Evolutionary conservation across 2,113 vertebrate species (phyloP), one percentile per base, ranked within the genome.

Genomic region (Clarias batrachus): DNA sequence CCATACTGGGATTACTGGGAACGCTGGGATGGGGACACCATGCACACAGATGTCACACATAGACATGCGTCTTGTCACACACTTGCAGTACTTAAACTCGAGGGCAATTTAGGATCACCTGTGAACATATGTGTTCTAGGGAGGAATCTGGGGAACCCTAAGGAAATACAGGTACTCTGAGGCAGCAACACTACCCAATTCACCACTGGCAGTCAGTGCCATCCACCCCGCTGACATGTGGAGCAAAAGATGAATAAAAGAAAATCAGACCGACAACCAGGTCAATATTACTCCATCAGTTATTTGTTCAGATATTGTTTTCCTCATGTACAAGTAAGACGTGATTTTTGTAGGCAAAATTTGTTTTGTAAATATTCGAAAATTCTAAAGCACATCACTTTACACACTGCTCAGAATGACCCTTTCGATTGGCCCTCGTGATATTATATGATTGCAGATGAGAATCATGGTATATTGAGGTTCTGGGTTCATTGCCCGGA

Each of bases 401-500:
- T 59, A 59, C 30, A 37, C 13, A 37, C 37, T 23, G 78, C 30
- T 59, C 30, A 25, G 78, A 81, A 81, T 41, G 78, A 10, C 57
- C 33, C 21, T 25, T 81, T 7, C 62, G 78, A 81, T 62, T 62
- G 62, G 63, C 21, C 9, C 62, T 56, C 7, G 17, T 33, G 65
- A 48, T 63, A 63, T 3, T 63, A 66, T 48, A 27, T 73, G 85
- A 65, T 74, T 74, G 85, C 41, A 52, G 85, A 82, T 62, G 59
- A 56, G 86, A 65, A 87, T 37, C 27, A 25, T 68, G 86, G 60
- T 71, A 82, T 73, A 81, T 79, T 66, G 73, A 52, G 83, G 87
- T 87, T 87, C 60, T 56, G 74, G 77, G 83, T 87, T 89, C 59
- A 56, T 85, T 88, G 89, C 87, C 88, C 79, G 17, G 52, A 83